Percentiles rank a stretch among this genome's conserved stretches.
These are phyloP conservation scores for Rana temporaria DNA, from an alignment of 2,113 vertebrate genomes.

Conservation along the genomic window DNA sequence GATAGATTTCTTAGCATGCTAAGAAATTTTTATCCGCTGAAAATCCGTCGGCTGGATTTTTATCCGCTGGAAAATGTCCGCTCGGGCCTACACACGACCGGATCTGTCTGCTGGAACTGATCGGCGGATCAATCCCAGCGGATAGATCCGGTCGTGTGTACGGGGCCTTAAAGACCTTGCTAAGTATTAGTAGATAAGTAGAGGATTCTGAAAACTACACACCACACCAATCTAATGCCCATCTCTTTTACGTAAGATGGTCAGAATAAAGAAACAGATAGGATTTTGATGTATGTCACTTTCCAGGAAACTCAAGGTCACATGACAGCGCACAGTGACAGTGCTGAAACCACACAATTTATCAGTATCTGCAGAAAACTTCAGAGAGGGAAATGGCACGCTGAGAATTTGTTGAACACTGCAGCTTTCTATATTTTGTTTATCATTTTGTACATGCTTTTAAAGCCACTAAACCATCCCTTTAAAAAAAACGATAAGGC, in stretches of 20 bases:
- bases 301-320: slow-evolving; percentile 44
- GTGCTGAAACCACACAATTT: slow-evolving; percentile 28
- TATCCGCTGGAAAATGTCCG: too few species aligned
- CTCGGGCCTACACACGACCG: too few species aligned
- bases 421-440: neutral
- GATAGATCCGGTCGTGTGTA: too few species aligned
- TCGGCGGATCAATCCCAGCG: too few species aligned
- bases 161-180: too few species aligned
- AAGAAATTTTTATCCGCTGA: too few species aligned
- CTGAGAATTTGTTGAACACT: neutral
- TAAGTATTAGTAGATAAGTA: neutral
- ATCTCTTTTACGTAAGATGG: slow-evolving; percentile 7
- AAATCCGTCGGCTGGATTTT: too few species aligned
- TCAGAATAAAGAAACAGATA: slow-evolving; percentile 36
- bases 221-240: too few species aligned
- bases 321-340: slow-evolving; percentile 28
- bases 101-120: too few species aligned
- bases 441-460: neutral
- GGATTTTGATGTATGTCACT: neutral
- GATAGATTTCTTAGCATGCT: too few species aligned
- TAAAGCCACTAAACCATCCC: neutral
- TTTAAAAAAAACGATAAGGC: neutral
- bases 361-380: slow-evolving; percentile 16
- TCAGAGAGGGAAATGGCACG: slow-evolving; percentile 6
- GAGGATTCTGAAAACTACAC: slow-evolving; percentile 4